Evolutionary conservation across 2,797 vertebrate genomes (phyloP).

Genomic region (Danio choprae): DNA sequence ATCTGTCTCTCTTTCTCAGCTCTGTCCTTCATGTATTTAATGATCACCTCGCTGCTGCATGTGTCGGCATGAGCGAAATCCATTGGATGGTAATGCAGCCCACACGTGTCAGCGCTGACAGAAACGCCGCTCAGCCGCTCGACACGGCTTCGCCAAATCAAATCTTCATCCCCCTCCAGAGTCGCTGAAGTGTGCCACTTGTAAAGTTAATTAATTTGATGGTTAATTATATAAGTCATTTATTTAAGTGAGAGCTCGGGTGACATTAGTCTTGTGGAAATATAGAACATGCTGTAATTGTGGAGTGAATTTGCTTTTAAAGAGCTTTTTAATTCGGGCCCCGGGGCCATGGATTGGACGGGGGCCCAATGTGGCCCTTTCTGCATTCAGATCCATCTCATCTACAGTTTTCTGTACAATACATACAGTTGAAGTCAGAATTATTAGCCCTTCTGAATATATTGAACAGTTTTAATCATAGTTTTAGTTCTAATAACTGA

Average conservation of each 20-base stretch:
- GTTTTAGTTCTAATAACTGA: too few relatives aligned
- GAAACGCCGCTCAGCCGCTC: conserved; percentile 45
- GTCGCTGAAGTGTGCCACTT: conserved; percentile 60
- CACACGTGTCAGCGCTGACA: conserved; percentile 45
- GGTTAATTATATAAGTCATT: conserved; percentile 66
- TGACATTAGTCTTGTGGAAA: conserved; percentile 59
- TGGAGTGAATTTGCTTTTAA: conserved; percentile 59
- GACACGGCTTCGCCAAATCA: conserved; percentile 30
- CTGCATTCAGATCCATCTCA: neutral
- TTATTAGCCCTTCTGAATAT: too few relatives aligned
- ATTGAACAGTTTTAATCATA: too few relatives aligned
- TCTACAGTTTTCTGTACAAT: neutral
- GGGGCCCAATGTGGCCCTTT: conserved; percentile 32
- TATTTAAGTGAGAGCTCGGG: conserved; percentile 60
- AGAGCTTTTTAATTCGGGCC: conserved; percentile 58
- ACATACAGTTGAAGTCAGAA: too few relatives aligned
- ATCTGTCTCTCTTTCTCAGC: conserved; percentile 22
- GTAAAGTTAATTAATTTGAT: conserved; percentile 65
- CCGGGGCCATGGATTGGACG: conserved; percentile 26
- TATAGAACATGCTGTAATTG: conserved; percentile 64
- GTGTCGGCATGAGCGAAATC: conserved; percentile 63
- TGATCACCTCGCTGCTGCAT: conserved; percentile 42
- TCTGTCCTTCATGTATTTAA: conserved; percentile 48
- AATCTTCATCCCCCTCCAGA: conserved; percentile 50
- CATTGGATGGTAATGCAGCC: conserved; percentile 46